Evolutionary conservation across 1,140 invertebrate species (phyloP), one percentile per base, ranked within the genome.

Genomic region (Lordiphosa clarofinis): DNA sequence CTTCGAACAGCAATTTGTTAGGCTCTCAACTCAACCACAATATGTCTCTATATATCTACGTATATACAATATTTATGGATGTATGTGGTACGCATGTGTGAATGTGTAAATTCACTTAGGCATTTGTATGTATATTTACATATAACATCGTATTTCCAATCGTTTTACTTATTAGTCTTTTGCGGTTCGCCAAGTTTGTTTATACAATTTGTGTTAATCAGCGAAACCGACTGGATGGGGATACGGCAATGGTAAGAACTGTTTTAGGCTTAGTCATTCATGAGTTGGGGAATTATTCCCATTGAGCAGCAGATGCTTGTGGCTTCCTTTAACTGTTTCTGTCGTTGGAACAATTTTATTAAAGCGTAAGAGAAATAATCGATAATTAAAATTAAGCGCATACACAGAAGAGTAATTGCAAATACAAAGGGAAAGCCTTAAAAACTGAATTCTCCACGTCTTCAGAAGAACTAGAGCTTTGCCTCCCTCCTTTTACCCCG

Each of bases 121-220:
- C 28, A 31, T 31, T 8, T 31, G 28, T 31, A 24, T 24, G 21
- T 24, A 24, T 76, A 76, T 76, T 76, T 76, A 73, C 75, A 65
- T 58, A 74, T 81, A 69, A 48, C 56, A 39, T 13, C 43, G 56
- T 66, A 78, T 73, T 78, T 59, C 73, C 68, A 74, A 81, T 62
- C 66, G 72, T 69, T 66, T 58, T 46, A 38, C 61, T 42, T 60
- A 57, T 40, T 58, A 40, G 15, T 48, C 44, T 10, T 65, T 76
- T 84, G 67, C 55, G 73, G 68, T 82, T 84, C 48, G 76, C 62
- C 61, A 63, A 76, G 49, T 79, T 79, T 78, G 74, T 79, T 79
- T 79, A 79, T 60, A 40, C 74, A 65, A 78, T 73, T 79, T 74
- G 74, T 78, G 74, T 64, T 78, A 78, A 78, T 78, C 58, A 74